phyloP scores from a whole-genome alignment of 2,888 invertebrate species.

The Nomada ferruginata region DNA sequence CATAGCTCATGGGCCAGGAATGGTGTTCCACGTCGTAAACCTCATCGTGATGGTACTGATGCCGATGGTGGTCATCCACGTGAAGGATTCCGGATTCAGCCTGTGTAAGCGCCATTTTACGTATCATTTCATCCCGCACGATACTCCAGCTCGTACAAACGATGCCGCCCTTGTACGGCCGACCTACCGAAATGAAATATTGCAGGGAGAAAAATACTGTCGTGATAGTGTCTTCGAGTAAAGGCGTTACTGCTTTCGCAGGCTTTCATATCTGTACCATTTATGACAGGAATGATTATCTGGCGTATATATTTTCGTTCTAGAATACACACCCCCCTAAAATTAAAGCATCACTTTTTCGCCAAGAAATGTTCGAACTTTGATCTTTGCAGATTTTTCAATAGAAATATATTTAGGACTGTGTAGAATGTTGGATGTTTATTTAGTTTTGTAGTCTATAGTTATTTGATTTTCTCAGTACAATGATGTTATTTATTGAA shows the following conservation, averaged over 20 bases:
- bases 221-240: slow-evolving; percentile 1
- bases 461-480: no score
- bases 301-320: no score
- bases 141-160: slow-evolving; percentile 21
- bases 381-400: no score
- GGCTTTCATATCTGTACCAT: neutral
- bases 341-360: no score
- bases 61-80: slow-evolving; percentile 92
- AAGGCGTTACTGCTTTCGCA: neutral
- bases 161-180: slow-evolving; percentile 32
- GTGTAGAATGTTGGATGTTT: no score
- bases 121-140: slow-evolving; percentile 64
- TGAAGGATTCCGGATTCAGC: slow-evolving; percentile 91
- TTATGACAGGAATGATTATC: neutral
- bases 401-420: no score
- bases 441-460: no score
- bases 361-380: no score
- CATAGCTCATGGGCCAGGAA: slow-evolving; percentile 89
- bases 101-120: slow-evolving; percentile 87
- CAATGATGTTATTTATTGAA: no score
- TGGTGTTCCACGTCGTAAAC: slow-evolving; percentile 91
- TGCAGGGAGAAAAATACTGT: slow-evolving; percentile 8
- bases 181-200: slow-evolving; percentile 38
- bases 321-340: no score
- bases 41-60: slow-evolving; percentile 90